A percentile compares a stretch with the other conserved stretches of the same genome.
Evolutionary conservation across 2,888 invertebrate species (phyloP).

Genomic region (Ctena decussata): DNA sequence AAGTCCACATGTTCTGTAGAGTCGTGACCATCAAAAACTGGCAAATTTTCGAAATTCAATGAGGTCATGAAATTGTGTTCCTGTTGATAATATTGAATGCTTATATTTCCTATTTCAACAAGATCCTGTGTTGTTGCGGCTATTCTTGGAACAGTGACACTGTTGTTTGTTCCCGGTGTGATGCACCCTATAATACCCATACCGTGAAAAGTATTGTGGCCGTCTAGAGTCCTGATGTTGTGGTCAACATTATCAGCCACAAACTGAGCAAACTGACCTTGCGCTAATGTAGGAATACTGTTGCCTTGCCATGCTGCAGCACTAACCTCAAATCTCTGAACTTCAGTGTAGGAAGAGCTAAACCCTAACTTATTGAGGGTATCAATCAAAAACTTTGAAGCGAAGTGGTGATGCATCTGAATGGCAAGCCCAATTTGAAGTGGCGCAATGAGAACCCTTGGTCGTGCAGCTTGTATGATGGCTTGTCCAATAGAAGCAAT

Average conservation of each 20-base stretch:
- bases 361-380: conserved; percentile 60
- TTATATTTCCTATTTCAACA: conserved; percentile 20
- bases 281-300: conserved; percentile 27
- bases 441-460: conserved; percentile 47
- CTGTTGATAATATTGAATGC: conserved; percentile 27
- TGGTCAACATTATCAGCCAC: conserved; percentile 75
- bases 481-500: conserved; percentile 63
- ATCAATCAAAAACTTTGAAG: conserved; percentile 66
- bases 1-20: background rate
- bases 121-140: conserved; percentile 25
- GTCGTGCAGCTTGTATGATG: conserved; percentile 58
- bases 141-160: conserved; percentile 25
- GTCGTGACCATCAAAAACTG: background rate
- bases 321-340: conserved; percentile 60
- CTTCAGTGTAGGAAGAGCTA: conserved; percentile 55
- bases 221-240: conserved; percentile 69
- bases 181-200: conserved; percentile 73
- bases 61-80: background rate
- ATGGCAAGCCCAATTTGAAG: conserved; percentile 62
- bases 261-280: conserved; percentile 55
- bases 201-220: conserved; percentile 70
- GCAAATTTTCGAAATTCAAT: background rate
- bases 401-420: conserved; percentile 58
- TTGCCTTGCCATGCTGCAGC: conserved; percentile 47
- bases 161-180: conserved; percentile 48